Percentiles rank a stretch among this genome's conserved stretches.
Evolutionary conservation across 2,113 vertebrate species (phyloP).

Genomic region (Carassius gibelio): DNA sequence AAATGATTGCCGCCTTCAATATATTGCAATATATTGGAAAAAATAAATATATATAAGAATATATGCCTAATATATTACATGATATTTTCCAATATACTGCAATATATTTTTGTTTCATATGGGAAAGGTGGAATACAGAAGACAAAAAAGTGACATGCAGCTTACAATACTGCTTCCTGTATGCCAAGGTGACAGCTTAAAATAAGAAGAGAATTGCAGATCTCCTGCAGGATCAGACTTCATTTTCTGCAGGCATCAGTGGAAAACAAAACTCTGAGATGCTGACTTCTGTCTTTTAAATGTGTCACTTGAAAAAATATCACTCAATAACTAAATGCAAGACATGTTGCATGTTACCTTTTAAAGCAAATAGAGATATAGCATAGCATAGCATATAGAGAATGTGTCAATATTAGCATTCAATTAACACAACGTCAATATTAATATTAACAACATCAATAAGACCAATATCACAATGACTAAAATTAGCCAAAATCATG

Average conservation of each 20-base stretch:
- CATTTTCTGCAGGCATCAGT: not conserved
- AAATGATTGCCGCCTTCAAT: no score
- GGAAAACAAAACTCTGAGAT: not conserved
- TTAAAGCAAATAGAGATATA: not conserved
- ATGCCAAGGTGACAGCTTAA: not conserved
- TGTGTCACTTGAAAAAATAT: not conserved
- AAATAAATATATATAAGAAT: no score
- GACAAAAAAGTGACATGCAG: not conserved
- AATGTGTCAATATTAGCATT: not conserved
- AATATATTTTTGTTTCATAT: no score
- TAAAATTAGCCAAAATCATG: not conserved
- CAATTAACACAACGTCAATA: not conserved
- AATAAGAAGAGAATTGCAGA: not conserved
- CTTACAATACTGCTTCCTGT: not conserved
- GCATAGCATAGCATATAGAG: no score
- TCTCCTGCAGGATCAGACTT: not conserved
- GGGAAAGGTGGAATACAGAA: constrained; percentile 39
- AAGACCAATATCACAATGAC: not conserved
- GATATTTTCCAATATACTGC: no score
- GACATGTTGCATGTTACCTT: not conserved
- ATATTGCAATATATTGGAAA: no score
- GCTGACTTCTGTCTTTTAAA: not conserved
- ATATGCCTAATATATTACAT: no score
- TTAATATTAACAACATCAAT: no score
- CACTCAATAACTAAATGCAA: not conserved